These are phyloP conservation scores for Ornithorhynchus anatinus DNA, from an alignment of 2,113 vertebrate genomes.

Conservation along the genomic window DNA sequence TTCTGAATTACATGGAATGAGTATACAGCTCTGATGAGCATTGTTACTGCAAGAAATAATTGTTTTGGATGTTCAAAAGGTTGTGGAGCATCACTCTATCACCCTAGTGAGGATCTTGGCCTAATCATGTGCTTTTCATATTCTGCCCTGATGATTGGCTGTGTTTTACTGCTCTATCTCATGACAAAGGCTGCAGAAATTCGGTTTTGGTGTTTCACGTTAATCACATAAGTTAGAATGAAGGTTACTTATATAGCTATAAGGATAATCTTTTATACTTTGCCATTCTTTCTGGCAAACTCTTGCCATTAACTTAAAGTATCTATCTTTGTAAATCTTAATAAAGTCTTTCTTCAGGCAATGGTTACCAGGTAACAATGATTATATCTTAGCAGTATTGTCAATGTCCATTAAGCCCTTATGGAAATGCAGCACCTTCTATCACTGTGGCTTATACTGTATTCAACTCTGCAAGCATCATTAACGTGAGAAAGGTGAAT, in stretches of 20 bases:
- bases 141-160: not conserved
- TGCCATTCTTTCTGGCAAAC: slow-evolving; percentile 21
- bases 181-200: slow-evolving; percentile 1
- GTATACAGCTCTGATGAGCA: not conserved
- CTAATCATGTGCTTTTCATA: slow-evolving; percentile 6
- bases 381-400: slow-evolving; percentile 5
- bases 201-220: slow-evolving; percentile 11
- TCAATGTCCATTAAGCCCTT: not conserved
- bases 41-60: not conserved
- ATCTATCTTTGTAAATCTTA: slow-evolving; percentile 54
- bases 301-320: slow-evolving; percentile 46
- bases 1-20: not conserved
- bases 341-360: slow-evolving; percentile 42
- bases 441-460: slow-evolving; percentile 12
- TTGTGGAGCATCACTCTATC: not conserved
- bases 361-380: slow-evolving; percentile 45
- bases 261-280: slow-evolving; percentile 20
- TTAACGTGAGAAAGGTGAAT: slow-evolving; percentile 3
- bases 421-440: slow-evolving; percentile 20
- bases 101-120: not conserved
- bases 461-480: not conserved
- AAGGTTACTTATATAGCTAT: slow-evolving; percentile 10
- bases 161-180: not conserved
- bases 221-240: not conserved
- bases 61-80: not conserved